Evolutionary conservation across 2,888 invertebrate species (phyloP).

Genomic region (Synergus gifuensis): DNA sequence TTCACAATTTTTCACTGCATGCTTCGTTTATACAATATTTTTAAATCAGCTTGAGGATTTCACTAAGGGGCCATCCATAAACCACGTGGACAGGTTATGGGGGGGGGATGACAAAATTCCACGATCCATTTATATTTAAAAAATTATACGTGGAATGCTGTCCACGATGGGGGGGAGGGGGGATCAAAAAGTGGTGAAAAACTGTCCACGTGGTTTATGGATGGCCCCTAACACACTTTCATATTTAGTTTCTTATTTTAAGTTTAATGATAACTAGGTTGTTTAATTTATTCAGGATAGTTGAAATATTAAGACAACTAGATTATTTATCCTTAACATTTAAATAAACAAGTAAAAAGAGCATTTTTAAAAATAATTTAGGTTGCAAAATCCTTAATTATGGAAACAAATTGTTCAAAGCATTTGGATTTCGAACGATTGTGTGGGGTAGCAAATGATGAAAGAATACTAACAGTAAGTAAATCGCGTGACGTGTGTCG

Average conservation of each 20-base stretch:
- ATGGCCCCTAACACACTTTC: not conserved
- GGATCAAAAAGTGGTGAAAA: too few relatives aligned
- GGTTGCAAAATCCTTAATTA: not conserved
- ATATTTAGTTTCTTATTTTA: not conserved
- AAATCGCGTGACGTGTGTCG: slow-evolving; percentile 7
- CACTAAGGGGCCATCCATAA: too few relatives aligned
- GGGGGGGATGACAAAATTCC: too few relatives aligned
- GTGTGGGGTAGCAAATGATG: not conserved
- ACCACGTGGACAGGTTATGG: too few relatives aligned
- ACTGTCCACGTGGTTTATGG: too few relatives aligned
- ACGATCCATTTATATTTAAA: too few relatives aligned
- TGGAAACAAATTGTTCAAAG: not conserved
- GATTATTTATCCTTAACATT: not conserved
- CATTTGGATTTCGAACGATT: slow-evolving; percentile 12
- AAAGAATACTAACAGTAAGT: slow-evolving; percentile 6
- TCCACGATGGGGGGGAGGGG: too few relatives aligned
- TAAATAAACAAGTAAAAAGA: not conserved
- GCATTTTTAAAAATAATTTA: not conserved
- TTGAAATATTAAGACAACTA: not conserved
- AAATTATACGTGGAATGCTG: too few relatives aligned
- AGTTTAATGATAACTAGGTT: not conserved
- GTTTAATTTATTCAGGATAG: not conserved
- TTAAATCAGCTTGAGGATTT: not conserved
- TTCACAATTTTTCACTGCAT: not conserved
- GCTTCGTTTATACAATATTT: not conserved